A percentile compares a stretch with the other conserved stretches of the same genome.
phyloP scores from a whole-genome alignment of 2,888 invertebrate species.

The Sialis fuliginosa region DNA sequence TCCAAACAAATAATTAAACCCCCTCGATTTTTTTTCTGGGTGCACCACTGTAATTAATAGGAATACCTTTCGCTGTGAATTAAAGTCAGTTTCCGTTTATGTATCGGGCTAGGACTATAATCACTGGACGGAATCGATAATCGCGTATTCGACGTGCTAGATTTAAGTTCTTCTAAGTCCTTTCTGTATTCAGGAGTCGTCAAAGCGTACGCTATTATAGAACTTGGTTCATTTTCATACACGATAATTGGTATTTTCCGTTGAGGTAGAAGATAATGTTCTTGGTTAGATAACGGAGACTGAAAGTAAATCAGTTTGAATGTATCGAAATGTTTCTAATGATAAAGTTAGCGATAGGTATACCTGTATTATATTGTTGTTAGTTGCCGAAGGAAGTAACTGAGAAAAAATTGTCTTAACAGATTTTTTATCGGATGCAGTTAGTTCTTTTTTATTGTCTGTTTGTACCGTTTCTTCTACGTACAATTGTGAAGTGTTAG shows the following conservation, averaged over 20 bases:
- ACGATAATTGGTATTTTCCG: conserved; percentile 47
- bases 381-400: conserved; percentile 37
- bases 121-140: conserved; percentile 15
- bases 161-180: conserved; percentile 29
- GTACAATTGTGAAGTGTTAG: conserved; percentile 21
- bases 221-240: conserved; percentile 64
- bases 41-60: too few relatives aligned
- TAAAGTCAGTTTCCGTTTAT: conserved; percentile 22
- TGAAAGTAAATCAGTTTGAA: conserved; percentile 20
- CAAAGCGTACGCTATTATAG: conserved; percentile 69
- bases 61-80: conserved; percentile 23
- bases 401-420: conserved; percentile 51
- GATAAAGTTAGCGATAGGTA: conserved; percentile 8
- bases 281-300: conserved; percentile 42
- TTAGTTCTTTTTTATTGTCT: conserved; percentile 23
- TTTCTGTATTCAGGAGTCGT: conserved; percentile 53
- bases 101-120: conserved; percentile 28
- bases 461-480: conserved; percentile 13
- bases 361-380: conserved; percentile 25
- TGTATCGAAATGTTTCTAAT: too few relatives aligned
- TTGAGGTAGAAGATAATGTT: conserved; percentile 45
- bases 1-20: too few relatives aligned
- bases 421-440: conserved; percentile 28
- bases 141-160: conserved; percentile 11
- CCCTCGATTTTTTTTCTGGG: too few relatives aligned